Conservation (phyloP, 2,888 invertebrate genomes). For the Polymixis lichenea region DNA sequence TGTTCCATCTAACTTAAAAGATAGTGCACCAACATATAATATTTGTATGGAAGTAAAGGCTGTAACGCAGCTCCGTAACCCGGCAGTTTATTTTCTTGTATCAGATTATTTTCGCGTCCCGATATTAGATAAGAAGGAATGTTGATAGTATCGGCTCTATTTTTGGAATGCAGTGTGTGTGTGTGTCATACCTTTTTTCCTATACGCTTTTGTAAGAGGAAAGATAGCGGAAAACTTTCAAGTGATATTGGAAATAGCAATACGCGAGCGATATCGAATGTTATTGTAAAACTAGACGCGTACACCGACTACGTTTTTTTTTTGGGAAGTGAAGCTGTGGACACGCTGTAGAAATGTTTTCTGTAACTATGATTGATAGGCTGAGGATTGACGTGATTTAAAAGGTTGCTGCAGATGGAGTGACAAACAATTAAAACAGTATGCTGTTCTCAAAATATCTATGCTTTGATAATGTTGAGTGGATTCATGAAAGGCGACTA, state of each 20-base stretch:
- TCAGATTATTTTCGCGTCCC: constrained; percentile 52
- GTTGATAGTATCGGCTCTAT: constrained; percentile 51
- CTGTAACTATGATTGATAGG: too few relatives aligned
- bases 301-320: constrained; percentile 13
- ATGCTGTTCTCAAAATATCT: too few relatives aligned
- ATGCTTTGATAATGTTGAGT: too few relatives aligned
- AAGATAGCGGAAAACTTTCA: constrained; percentile 58
- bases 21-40: constrained; percentile 2
- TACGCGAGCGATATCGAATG: constrained; percentile 51
- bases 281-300: constrained; percentile 40
- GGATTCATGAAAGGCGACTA: too few relatives aligned
- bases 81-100: constrained; percentile 51
- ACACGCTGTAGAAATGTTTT: too few relatives aligned
- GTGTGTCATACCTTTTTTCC: constrained; percentile 55
- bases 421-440: too few relatives aligned
- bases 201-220: constrained; percentile 54
- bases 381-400: too few relatives aligned
- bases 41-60: constrained; percentile 24
- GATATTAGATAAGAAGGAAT: constrained; percentile 54
- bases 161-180: constrained; percentile 54
- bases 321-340: too few relatives aligned
- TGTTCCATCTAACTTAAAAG: constrained; percentile 3
- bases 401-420: too few relatives aligned
- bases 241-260: constrained; percentile 59
- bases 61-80: constrained; percentile 17